phyloP scores from a whole-genome alignment of 2,113 vertebrate genomes.

The Pyrgilauda ruficollis region DNA sequence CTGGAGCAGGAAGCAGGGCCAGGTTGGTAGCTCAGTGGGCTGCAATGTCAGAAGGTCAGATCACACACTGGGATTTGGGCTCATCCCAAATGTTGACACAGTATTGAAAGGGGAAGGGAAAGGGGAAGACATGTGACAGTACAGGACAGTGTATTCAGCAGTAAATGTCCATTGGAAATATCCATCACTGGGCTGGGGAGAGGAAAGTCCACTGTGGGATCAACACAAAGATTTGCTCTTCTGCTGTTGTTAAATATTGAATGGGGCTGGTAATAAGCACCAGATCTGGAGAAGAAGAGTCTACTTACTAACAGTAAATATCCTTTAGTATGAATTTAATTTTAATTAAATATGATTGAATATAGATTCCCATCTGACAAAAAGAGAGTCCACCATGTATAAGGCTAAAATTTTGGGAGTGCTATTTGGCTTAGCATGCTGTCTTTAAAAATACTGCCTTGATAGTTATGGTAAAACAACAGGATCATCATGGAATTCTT shows the following conservation, averaged over 20 bases:
- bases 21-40: neutral
- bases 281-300: neutral
- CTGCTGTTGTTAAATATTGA: neutral
- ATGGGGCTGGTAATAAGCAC: neutral
- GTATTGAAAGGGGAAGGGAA: neutral
- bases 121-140: neutral
- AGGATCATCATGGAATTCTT: neutral
- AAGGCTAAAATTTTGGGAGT: neutral
- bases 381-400: neutral
- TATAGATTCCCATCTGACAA: neutral
- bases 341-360: neutral
- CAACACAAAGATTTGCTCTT: neutral
- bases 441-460: neutral
- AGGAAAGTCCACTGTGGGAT: neutral
- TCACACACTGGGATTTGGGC: conserved; percentile 31
- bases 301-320: neutral
- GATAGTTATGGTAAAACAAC: neutral
- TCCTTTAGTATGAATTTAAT: neutral
- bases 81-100: conserved; percentile 31
- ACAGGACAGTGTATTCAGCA: neutral
- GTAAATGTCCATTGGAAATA: neutral
- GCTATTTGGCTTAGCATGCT: neutral
- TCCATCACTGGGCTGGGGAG: neutral
- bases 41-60: neutral
- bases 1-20: neutral